Conservation (phyloP, 2,113 vertebrate genomes). For the Leucosticte australis region DNA sequence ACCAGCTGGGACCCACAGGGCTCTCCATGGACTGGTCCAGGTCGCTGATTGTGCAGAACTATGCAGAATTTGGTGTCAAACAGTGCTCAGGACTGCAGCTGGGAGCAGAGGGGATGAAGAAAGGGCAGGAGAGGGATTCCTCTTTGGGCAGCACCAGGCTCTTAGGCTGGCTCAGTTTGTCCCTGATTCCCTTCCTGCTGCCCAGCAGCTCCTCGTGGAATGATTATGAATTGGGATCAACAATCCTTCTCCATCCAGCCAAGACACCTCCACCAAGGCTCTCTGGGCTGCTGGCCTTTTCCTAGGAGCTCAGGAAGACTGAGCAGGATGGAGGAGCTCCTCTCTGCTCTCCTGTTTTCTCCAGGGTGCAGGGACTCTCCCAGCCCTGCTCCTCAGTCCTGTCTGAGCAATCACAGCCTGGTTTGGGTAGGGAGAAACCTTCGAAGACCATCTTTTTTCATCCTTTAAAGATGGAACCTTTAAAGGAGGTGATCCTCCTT, state of each 20-base stretch:
- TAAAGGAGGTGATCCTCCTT: too few relatives aligned
- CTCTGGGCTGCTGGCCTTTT: background rate
- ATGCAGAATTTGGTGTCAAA: background rate
- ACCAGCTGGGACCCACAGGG: background rate
- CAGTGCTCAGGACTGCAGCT: background rate
- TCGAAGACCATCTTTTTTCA: background rate
- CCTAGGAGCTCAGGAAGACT: background rate
- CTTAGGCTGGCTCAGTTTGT: background rate
- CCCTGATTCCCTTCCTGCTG: background rate
- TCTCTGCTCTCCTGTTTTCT: background rate
- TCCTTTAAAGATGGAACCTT: too few relatives aligned
- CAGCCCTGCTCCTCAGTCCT: background rate
- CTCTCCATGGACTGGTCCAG: background rate
- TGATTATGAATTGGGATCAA: background rate
- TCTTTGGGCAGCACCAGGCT: background rate
- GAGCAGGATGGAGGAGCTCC: background rate
- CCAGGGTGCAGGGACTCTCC: background rate
- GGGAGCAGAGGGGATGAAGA: background rate
- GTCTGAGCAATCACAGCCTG: background rate
- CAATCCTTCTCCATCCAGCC: background rate
- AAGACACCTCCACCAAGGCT: background rate
- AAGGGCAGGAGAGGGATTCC: background rate
- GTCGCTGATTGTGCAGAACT: background rate
- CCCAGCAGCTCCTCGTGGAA: background rate
- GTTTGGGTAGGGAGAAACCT: background rate